Percentiles rank a stretch among this genome's conserved stretches.
These are phyloP conservation scores for Cheilosia scutellata DNA, from an alignment of 2,888 invertebrate genomes.

Conservation along the genomic window DNA sequence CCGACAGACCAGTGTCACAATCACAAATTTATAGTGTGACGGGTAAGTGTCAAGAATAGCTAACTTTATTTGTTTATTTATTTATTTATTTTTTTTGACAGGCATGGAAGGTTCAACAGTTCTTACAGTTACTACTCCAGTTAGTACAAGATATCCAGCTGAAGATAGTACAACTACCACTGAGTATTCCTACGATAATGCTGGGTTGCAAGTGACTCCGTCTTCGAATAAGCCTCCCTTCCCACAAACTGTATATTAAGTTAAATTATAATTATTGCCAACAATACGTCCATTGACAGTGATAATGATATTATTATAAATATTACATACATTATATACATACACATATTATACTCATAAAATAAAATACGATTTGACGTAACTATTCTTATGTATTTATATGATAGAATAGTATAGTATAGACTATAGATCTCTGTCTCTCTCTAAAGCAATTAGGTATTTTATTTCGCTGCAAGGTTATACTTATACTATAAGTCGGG, in stretches of 20 bases:
- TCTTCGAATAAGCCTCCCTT: slow-evolving; percentile 80
- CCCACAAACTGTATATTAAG: slow-evolving; percentile 39
- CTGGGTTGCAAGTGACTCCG: slow-evolving; percentile 89
- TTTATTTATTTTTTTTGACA: slow-evolving; percentile 45
- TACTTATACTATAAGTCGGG: no score
- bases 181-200: slow-evolving; percentile 92
- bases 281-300: slow-evolving; percentile 65
- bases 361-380: slow-evolving; percentile 9
- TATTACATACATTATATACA: not conserved
- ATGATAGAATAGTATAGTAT: no score
- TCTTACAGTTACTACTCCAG: slow-evolving; percentile 89
- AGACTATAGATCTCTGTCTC: no score
- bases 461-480: no score
- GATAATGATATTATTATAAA: slow-evolving; percentile 30
- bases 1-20: slow-evolving; percentile 81
- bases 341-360: not conserved
- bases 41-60: slow-evolving; percentile 77
- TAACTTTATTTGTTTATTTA: not conserved
- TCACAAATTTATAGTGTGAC: slow-evolving; percentile 82
- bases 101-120: slow-evolving; percentile 87
- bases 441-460: no score
- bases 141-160: slow-evolving; percentile 90
- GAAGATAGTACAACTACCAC: slow-evolving; percentile 88
- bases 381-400: not conserved
- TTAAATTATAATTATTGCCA: slow-evolving; percentile 15